Conservation (phyloP, 2,797 vertebrate genomes). For the Dendrocincla fuliginosa region DNA sequence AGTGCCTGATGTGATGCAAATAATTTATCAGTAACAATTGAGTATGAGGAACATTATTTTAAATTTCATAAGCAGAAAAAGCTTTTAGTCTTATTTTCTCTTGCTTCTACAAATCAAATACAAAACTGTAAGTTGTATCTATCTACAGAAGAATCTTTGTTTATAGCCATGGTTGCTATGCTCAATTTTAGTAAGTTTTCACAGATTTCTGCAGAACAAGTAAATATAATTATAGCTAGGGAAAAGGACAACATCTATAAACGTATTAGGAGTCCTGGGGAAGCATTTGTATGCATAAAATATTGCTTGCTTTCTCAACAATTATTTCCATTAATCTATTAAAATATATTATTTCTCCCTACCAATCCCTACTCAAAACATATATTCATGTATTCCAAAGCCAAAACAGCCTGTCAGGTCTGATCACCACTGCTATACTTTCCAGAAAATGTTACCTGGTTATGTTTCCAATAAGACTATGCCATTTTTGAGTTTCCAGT, state of each 20-base stretch:
- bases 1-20: neutral
- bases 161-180: slow-evolving; percentile 17
- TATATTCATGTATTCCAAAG: neutral
- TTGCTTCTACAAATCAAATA: neutral
- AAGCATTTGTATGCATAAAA: neutral
- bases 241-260: neutral
- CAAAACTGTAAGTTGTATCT: neutral
- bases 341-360: neutral
- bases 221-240: neutral
- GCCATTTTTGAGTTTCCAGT: neutral
- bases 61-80: neutral
- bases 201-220: slow-evolving; percentile 9
- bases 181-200: slow-evolving; percentile 3
- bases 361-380: neutral
- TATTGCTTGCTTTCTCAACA: neutral
- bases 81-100: neutral
- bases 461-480: neutral
- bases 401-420: neutral
- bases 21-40: slow-evolving; percentile 38
- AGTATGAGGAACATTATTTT: neutral
- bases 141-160: neutral
- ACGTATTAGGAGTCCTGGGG: neutral
- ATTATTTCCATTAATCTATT: neutral
- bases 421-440: neutral
- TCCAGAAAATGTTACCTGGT: neutral